phyloP scores from a whole-genome alignment of 2,113 vertebrate species.

The Sorex araneus region DNA sequence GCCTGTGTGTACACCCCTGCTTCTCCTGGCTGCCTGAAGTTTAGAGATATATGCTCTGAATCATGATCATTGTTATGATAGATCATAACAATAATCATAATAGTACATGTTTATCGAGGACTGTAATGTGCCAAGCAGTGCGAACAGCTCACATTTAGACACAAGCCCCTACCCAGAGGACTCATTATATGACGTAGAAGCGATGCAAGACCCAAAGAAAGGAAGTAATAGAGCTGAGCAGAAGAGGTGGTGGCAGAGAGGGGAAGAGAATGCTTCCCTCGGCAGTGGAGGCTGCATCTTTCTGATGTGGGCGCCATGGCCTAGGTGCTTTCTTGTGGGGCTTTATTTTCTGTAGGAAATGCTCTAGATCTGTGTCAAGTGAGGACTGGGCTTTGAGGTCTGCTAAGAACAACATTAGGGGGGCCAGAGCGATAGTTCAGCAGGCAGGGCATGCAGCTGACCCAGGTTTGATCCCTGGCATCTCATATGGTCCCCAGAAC shows the following conservation, averaged over 20 bases:
- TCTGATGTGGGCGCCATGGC: not conserved
- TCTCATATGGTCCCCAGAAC: no score
- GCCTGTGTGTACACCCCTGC: not conserved
- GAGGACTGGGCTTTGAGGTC: not conserved
- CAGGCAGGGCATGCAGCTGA: no score
- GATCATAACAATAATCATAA: constrained; percentile 75
- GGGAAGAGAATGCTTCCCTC: not conserved
- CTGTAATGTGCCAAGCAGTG: constrained; percentile 51
- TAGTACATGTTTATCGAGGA: constrained; percentile 63
- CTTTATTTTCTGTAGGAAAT: not conserved
- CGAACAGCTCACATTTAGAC: constrained; percentile 61
- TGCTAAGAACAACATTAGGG: not conserved
- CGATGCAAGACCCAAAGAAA: constrained; percentile 44
- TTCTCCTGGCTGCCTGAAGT: constrained; percentile 8
- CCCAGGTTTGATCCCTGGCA: no score
- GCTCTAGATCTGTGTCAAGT: not conserved
- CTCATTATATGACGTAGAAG: constrained; percentile 57
- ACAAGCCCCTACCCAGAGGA: constrained; percentile 46
- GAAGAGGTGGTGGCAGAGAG: not conserved
- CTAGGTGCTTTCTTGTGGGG: not conserved
- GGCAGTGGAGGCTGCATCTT: not conserved
- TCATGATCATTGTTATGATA: constrained; percentile 66
- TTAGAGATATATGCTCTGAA: constrained; percentile 54
- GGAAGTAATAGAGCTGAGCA: not conserved
- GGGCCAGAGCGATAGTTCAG: no score